phyloP scores from a whole-genome alignment of 2,113 vertebrate species.

The Entomyzon cyanotis region DNA sequence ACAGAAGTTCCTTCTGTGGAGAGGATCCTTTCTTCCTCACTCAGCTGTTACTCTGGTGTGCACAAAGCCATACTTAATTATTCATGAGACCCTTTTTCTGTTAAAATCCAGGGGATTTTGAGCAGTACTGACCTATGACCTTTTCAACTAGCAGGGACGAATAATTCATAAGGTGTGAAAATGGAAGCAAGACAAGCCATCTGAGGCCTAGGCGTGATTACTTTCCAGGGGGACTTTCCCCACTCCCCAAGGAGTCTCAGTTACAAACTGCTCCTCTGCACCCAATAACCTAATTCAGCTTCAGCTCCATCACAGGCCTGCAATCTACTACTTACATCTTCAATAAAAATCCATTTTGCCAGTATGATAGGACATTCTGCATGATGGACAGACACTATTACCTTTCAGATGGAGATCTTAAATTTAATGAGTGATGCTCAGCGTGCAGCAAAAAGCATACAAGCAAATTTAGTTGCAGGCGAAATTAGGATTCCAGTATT shows the following conservation, averaged over 20 bases:
- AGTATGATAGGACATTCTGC: not conserved
- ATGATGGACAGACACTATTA: not conserved
- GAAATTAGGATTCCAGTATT: not conserved
- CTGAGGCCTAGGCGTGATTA: conserved; percentile 57
- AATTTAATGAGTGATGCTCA: not conserved
- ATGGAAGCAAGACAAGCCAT: conserved; percentile 63
- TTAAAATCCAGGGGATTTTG: conserved; percentile 59
- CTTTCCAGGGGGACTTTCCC: not conserved
- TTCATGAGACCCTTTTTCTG: conserved; percentile 45
- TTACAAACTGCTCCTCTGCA: not conserved
- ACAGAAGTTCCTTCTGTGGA: not conserved
- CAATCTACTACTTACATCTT: not conserved
- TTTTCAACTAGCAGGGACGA: conserved; percentile 52
- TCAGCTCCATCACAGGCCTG: not conserved
- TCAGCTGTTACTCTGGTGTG: conserved; percentile 11
- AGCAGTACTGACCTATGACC: conserved; percentile 55
- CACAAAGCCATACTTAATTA: conserved; percentile 58
- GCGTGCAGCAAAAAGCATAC: not conserved
- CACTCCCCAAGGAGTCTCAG: not conserved
- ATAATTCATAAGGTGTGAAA: conserved; percentile 71
- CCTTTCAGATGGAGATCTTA: conserved; percentile 14
- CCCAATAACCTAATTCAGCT: not conserved
- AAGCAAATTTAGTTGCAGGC: not conserved
- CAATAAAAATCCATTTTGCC: conserved; percentile 29
- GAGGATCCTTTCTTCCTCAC: not conserved